Base-by-base conservation (phyloP, 2,888 invertebrate genomes). In the Ormyrus labotus region DNA sequence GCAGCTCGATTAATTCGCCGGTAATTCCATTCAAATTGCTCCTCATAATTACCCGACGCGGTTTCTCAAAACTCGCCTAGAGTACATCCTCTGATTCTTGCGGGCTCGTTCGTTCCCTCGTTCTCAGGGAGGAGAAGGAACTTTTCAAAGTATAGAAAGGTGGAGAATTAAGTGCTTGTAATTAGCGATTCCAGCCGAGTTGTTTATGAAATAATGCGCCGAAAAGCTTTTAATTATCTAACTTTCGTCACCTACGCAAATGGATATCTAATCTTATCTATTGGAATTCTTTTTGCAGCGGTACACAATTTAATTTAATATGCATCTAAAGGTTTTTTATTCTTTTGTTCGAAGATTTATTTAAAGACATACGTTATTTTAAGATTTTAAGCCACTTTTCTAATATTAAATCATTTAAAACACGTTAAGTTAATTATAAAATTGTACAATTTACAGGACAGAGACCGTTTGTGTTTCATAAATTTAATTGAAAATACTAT, bases 211-310 rank as follows among this genome's bases (percentile, higher is more conserved):
- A 34, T 70, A 34, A 19, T 34, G 64, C 64, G 45, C 4, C 63
- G 57, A 51, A 64, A 64, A 34, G n/a, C 34, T 48, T 65, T 72
- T 61, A 55, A 73, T 79, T 68, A 58, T 61, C 68, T 69, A 51
- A 50, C 45, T 13, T 50, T 69, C 55, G 55, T 74, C 50, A 11
- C 47, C 13, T 58, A 57, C 47, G 51, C 57, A 6, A 69, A 47
- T n/a, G 11, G 3, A 11, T 64, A 48, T 60, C 45, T 48, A 68
- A 63, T 79, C 78, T 69, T 69, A 79, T 79, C 73, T 71, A 77
- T 71, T 50, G 6, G 19, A 6, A 10, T 68, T 50, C 11, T 51
- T 45, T 8, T 72, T 53, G 58, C 68, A 11, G 5, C 10, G 7
- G 55, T 57, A 34, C 47, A 10, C 50, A 13, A 64, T 47, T 64